Conservation (phyloP, 2,888 invertebrate species). For the Stenotaenia linearis region DNA sequence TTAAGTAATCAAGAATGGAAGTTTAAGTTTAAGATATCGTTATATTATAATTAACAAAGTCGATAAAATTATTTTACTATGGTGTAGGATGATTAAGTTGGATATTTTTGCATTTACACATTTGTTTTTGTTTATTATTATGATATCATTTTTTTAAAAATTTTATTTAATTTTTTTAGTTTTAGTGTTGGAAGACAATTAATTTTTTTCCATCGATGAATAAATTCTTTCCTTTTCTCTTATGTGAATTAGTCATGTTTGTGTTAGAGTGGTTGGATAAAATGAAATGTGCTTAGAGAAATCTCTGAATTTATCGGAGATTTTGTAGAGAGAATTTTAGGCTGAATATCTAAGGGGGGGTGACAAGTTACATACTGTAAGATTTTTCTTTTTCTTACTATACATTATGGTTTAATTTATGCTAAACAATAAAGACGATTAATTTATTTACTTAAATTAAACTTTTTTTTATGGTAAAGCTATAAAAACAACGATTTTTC, state of each 20-base stretch:
- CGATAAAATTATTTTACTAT: neutral
- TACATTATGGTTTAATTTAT: neutral
- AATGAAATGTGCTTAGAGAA: neutral
- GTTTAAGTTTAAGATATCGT: neutral
- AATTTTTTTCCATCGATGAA: neutral
- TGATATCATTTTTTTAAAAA: neutral
- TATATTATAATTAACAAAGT: neutral
- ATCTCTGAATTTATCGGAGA: neutral
- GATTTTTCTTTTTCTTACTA: neutral
- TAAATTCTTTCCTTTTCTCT: neutral
- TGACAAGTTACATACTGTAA: neutral
- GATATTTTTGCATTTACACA: neutral
- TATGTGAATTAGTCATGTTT: neutral
- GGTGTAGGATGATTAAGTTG: neutral
- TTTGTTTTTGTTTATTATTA: neutral
- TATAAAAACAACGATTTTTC: neutral
- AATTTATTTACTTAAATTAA: neutral
- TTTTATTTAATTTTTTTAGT: neutral
- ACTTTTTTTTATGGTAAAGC: no score
- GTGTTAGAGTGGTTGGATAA: neutral
- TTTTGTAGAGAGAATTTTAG: neutral
- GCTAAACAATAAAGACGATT: neutral
- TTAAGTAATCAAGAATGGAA: neutral
- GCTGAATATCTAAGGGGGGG: neutral
- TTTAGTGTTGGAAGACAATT: neutral